phyloP scores from a whole-genome alignment of 2,797 vertebrate genomes.

The Siniperca scherzeri region DNA sequence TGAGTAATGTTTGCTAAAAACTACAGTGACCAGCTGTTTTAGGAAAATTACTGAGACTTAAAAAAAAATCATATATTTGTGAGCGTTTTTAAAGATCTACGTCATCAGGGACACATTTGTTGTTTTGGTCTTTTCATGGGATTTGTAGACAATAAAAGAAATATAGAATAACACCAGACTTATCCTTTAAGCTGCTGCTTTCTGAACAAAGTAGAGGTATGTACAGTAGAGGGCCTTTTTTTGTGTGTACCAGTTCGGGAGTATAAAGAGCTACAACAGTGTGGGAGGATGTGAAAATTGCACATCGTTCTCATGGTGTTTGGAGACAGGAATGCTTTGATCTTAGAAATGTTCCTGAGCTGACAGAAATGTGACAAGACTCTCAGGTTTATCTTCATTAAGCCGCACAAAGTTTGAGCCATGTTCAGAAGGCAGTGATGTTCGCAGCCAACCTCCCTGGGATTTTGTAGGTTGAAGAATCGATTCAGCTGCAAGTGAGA shows the following conservation, averaged over 20 bases:
- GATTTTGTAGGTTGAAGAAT: neutral
- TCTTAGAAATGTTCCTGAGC: slow-evolving; percentile 17
- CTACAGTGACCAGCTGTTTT: neutral
- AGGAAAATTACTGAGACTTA: neutral
- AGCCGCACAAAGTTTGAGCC: neutral
- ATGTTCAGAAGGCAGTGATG: neutral
- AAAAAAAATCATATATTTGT: neutral
- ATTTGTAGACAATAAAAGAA: neutral
- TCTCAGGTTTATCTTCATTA: slow-evolving; percentile 30
- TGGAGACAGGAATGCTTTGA: slow-evolving; percentile 55
- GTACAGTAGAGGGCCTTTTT: neutral
- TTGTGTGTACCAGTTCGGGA: neutral
- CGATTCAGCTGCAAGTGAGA: neutral
- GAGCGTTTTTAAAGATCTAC: neutral
- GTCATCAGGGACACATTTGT: neutral
- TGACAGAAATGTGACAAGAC: slow-evolving; percentile 38
- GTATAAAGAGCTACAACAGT: neutral
- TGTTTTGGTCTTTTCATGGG: neutral
- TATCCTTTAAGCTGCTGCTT: neutral
- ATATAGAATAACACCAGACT: neutral
- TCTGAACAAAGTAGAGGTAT: neutral
- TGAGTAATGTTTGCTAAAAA: neutral
- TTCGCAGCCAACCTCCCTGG: neutral
- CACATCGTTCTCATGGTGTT: neutral
- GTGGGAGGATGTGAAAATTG: neutral